Conservation (phyloP, 2,113 vertebrate species). For the Gallinago media region DNA sequence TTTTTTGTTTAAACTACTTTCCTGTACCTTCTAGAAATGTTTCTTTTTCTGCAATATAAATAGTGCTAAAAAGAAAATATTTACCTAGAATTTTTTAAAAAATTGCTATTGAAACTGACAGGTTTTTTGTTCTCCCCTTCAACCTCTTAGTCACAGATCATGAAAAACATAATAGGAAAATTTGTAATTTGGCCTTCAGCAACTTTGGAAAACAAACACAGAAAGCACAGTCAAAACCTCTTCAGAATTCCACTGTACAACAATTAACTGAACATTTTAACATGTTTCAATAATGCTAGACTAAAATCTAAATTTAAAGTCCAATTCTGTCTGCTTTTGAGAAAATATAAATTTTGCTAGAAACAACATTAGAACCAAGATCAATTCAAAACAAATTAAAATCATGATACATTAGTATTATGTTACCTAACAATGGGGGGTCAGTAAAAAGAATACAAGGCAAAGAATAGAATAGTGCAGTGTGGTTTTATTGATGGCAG, state of each 20-base stretch:
- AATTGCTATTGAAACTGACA: background rate
- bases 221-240: background rate
- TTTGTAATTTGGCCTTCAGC: background rate
- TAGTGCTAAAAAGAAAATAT: conserved; percentile 38
- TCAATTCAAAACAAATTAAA: conserved; percentile 16
- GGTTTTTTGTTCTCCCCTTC: background rate
- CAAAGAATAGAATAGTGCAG: conserved; percentile 67
- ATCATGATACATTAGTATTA: background rate
- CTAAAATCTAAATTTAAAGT: background rate
- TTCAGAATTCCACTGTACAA: background rate
- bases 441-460: conserved; percentile 69
- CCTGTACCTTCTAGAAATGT: conserved; percentile 8
- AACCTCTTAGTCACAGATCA: background rate
- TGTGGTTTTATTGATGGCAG: conserved; percentile 71
- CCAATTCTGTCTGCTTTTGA: background rate
- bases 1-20: background rate
- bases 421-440: background rate
- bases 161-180: background rate
- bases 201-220: conserved; percentile 42
- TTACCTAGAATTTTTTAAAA: conserved; percentile 33
- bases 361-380: background rate
- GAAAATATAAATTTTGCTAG: background rate
- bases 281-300: background rate
- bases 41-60: conserved; percentile 34
- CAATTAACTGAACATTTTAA: background rate